A percentile compares a stretch with the other conserved stretches of the same genome.
phyloP scores from a whole-genome alignment of 2,888 invertebrate genomes.

The Melanophora roralis region DNA sequence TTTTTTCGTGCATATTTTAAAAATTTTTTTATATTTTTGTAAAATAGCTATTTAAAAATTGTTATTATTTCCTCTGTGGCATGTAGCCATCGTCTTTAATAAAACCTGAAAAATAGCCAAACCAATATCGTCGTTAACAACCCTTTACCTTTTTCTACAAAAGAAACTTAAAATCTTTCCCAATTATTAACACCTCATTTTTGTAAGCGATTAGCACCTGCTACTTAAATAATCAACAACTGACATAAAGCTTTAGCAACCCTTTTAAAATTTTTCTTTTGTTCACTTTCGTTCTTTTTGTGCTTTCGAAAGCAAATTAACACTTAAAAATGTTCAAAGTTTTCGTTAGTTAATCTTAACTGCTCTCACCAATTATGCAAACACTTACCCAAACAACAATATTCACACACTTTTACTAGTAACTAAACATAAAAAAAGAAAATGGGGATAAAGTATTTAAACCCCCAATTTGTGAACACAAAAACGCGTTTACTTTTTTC shows the following conservation, averaged over 20 bases:
- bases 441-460: slow-evolving; percentile 40
- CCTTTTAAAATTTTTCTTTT: slow-evolving; percentile 3
- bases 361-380: slow-evolving; percentile 43
- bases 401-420: neutral
- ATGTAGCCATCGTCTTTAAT: neutral
- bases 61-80: neutral
- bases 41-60: too few relatives aligned
- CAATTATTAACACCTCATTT: slow-evolving; percentile 58
- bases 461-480: neutral
- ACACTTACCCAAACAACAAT: neutral
- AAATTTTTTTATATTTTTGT: too few relatives aligned
- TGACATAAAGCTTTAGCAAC: slow-evolving; percentile 12
- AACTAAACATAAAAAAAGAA: neutral
- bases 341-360: slow-evolving; percentile 52
- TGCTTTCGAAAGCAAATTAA: slow-evolving; percentile 51
- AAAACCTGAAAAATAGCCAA: neutral
- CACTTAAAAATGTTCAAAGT: slow-evolving; percentile 57
- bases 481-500: slow-evolving; percentile 17
- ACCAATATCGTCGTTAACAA: neutral
- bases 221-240: slow-evolving; percentile 53
- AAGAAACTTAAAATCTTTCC: slow-evolving; percentile 26
- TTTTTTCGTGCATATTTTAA: too few relatives aligned
- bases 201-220: slow-evolving; percentile 60
- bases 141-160: neutral
- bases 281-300: slow-evolving; percentile 14